Evolutionary conservation across 92 coral and sea anemone species (phyloP).

Genomic region (Epizoanthus illoricatus): DNA sequence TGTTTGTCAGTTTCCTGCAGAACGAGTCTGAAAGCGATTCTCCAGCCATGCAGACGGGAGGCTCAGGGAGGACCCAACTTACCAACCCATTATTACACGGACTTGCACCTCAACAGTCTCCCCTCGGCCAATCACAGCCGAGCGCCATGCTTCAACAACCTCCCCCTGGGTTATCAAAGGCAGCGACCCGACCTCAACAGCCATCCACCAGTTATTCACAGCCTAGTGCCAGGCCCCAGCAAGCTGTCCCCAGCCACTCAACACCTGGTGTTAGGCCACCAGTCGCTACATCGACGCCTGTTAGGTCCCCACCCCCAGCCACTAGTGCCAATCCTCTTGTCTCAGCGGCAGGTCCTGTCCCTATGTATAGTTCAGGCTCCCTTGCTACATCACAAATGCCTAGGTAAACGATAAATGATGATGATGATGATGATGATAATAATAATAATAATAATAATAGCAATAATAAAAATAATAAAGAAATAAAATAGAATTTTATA

Average conservation of each 20-base stretch:
- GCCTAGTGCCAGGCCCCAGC: no score
- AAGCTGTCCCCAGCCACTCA: no score
- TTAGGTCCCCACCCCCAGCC: slow-evolving; percentile 3
- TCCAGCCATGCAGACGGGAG: slow-evolving; percentile 43
- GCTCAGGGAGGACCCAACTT: slow-evolving; percentile 19
- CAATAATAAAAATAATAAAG: no score
- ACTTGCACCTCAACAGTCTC: slow-evolving; percentile 60
- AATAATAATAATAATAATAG: no score
- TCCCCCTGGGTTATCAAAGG: slow-evolving; percentile 1
- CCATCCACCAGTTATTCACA: no score
- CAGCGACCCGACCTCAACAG: slow-evolving; percentile 15
- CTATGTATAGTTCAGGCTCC: neutral
- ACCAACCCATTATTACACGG: slow-evolving; percentile 77
- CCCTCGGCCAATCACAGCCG: slow-evolving; percentile 44
- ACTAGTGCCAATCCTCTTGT: neutral
- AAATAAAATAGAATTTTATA: no score
- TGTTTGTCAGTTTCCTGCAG: slow-evolving; percentile 94
- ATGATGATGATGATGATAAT: no score
- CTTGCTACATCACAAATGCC: slow-evolving; percentile 1
- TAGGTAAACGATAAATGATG: slow-evolving; percentile 3
- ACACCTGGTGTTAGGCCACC: no score
- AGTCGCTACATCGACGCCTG: neutral
- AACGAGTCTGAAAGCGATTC: slow-evolving; percentile 79
- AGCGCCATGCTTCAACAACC: neutral
- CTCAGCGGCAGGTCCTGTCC: neutral